Base-by-base conservation (phyloP, 2,888 invertebrate genomes). In the Clostera curtula region DNA sequence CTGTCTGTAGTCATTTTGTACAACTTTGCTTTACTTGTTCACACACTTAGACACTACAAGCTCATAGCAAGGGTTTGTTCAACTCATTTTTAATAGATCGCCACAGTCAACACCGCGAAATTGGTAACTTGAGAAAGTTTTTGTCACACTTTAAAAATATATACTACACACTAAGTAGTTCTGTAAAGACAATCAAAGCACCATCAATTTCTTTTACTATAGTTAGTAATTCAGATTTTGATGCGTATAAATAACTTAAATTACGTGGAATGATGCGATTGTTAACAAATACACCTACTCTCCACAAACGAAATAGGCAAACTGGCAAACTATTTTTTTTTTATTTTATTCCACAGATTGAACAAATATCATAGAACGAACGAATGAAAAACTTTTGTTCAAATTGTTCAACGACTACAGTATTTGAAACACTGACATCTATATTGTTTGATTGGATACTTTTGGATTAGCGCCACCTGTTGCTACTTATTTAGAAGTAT, bases 1-100 rank as follows among this genome's bases (percentile, higher is more conserved):
- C 88, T 79, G 65, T 87, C 86, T 23, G 87, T 87, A 49, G 86
- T 82, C 87, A 88, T 88, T 62, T 71, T 39, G 23, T 34, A 27
- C 12, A 31, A 30, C 27, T 36, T 44, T 34, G 34, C 38, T 32
- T 22, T 25, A 25, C 24, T 13, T 16, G 12, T 8, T 24, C 29
- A 36, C n/a, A n/a, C n/a, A n/a, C n/a, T n/a, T 32, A 42, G 38
- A 36, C 40, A 51, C 44, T 40, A 29, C 29, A 41, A 25, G 38
- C 34, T 37, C 33, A 34, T 18, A 30, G 34, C 29, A 44, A 31
- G 25, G 62, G 64, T 65, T 64, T 62, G 49, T 67, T 77, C 70
- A 75, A 74, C 70, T 79, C 77, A 82, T 82, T 74, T 58, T 75
- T 38, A 47, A 51, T 49, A 53, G 59, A 61, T 61, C 60, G 43